phyloP scores from a whole-genome alignment of 2,888 invertebrate genomes.

The Acanthoscelides obtectus region DNA sequence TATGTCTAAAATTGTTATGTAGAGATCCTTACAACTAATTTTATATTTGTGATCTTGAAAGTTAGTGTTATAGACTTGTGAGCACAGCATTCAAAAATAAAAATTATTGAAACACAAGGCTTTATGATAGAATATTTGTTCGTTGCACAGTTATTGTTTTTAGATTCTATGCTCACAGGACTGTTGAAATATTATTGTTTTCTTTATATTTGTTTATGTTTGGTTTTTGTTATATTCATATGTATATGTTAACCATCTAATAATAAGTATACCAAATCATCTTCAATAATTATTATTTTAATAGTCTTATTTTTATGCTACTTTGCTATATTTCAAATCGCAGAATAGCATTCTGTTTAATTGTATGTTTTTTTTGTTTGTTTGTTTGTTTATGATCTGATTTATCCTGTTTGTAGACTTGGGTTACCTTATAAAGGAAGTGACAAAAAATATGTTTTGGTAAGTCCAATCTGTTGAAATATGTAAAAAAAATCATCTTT shows the following conservation, averaged over 20 bases:
- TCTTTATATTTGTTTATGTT: slow-evolving; percentile 25
- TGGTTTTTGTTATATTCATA: slow-evolving; percentile 27
- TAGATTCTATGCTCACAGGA: background rate
- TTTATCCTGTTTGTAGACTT: background rate
- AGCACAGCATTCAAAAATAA: background rate
- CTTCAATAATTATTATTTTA: slow-evolving; percentile 12
- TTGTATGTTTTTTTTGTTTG: background rate
- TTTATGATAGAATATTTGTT: background rate
- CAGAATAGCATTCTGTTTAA: background rate
- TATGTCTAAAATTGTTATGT: background rate
- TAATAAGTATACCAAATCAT: slow-evolving; percentile 30
- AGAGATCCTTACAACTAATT: slow-evolving; percentile 8
- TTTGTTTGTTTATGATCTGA: background rate
- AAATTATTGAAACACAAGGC: background rate
- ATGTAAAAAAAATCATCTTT: no score
- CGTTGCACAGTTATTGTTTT: background rate
- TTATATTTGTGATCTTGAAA: slow-evolving; percentile 8
- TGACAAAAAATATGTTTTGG: no score
- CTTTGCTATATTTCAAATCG: background rate
- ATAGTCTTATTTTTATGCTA: slow-evolving; percentile 18
- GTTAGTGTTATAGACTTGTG: slow-evolving; percentile 4
- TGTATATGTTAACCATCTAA: slow-evolving; percentile 31
- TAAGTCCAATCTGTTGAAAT: no score
- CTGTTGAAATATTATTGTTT: slow-evolving; percentile 4
- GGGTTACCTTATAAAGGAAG: no score